Base-by-base conservation (phyloP, 1,140 invertebrate species). In the Nephotettix cincticeps region DNA sequence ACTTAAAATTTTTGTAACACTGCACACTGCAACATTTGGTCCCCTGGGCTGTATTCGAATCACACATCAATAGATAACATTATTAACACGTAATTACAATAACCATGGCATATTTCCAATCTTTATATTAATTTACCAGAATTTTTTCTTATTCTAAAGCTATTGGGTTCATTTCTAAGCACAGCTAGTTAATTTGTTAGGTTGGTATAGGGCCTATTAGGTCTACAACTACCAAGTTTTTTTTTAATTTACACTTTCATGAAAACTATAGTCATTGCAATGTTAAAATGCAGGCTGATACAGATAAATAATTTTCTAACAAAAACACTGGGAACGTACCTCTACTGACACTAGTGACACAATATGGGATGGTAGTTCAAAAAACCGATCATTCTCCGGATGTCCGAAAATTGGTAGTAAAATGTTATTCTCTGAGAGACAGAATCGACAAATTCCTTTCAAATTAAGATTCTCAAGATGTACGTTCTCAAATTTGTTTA, bases 391-490 rank as follows among this genome's bases (percentile, higher is more conserved):
- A 25, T 45, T 45, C 32, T 58, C 54, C 3, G 32, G 40, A 25
- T 25, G 43, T 25, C 68, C 70, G 66, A 73, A 76, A 40, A 76
- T 76, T 32, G 74, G 70, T n/a, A 72, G 71, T 72, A 76, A 73
- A 27, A 72, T 69, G 17, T 71, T 71, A 23, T 71, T 68, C 0
- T 73, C 43, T n/a, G 51, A 61, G 14, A 75, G 61, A 40, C 75
- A 76, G 6, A 76, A 69, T 19, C 75, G 56, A 30, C 75, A 76
- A 36, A 75, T 75, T 68, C 74, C 68, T 28, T 73, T 43, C 17
- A 76, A 30, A 43, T 75, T 71, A 23, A 72, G 51, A 63, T 30
- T 27, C 23, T 28, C 23, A 2, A 61, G 4, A 27, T 61, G 25
- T 21, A 61, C 27, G 27, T 61, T 61, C 11, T 61, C 47, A 19